phyloP scores from a whole-genome alignment of 2,888 invertebrate species.

The Xestia rhomboidea region DNA sequence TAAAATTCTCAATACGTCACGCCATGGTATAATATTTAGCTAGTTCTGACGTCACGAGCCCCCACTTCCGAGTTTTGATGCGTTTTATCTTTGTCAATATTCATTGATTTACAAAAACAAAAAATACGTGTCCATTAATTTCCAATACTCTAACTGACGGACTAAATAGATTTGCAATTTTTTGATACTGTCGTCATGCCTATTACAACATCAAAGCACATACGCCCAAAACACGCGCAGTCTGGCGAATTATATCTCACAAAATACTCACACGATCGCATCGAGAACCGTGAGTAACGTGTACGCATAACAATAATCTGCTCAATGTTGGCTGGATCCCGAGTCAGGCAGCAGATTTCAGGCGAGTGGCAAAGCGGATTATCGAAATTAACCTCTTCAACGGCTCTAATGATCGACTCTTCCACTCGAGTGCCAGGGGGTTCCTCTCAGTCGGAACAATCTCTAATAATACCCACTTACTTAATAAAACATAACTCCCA shows the following conservation, averaged over 20 bases:
- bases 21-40: too few relatives aligned
- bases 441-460: conserved; percentile 63
- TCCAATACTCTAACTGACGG: too few relatives aligned
- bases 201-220: neutral
- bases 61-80: too few relatives aligned
- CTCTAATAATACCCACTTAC: conserved; percentile 62
- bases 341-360: conserved; percentile 73
- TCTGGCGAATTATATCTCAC: conserved; percentile 4
- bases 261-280: conserved; percentile 14
- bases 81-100: too few relatives aligned
- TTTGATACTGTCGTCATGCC: too few relatives aligned
- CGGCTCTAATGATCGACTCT: conserved; percentile 84
- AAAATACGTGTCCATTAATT: too few relatives aligned
- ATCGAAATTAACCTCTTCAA: conserved; percentile 88
- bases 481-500: conserved; percentile 51
- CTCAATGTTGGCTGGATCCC: conserved; percentile 56
- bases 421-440: conserved; percentile 79
- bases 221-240: neutral
- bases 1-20: too few relatives aligned
- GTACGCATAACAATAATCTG: conserved; percentile 64
- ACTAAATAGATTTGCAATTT: too few relatives aligned
- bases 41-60: too few relatives aligned
- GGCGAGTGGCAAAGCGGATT: conserved; percentile 84
- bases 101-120: too few relatives aligned
- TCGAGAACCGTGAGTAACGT: conserved; percentile 53